Conservation (phyloP, 2,888 invertebrate genomes). For the Cinara cedri region DNA sequence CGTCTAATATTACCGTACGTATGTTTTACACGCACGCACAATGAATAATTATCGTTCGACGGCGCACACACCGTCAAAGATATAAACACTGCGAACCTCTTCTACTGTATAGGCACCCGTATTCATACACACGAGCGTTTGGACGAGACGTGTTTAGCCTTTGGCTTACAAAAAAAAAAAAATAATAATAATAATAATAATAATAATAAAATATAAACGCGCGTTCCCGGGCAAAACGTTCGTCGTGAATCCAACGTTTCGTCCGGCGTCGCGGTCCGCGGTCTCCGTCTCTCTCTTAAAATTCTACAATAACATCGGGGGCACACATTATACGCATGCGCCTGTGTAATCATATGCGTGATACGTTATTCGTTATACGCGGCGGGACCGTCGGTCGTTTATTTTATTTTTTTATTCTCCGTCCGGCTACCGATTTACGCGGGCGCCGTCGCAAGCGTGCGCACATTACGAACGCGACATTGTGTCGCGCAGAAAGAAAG, state of each 20-base stretch:
- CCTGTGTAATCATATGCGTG: background rate
- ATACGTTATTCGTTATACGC: background rate
- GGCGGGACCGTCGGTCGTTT: background rate
- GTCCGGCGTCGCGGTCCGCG: no score
- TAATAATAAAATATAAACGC: no score
- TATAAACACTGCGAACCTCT: background rate
- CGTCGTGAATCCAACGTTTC: conserved; percentile 40
- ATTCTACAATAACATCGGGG: no score
- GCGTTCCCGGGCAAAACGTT: no score
- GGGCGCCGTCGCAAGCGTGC: no score
- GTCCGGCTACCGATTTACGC: conserved; percentile 33
- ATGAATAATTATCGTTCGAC: conserved; percentile 46
- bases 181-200: no score
- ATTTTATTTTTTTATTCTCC: background rate
- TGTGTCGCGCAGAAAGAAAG: no score
- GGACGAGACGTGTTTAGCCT: conserved; percentile 41
- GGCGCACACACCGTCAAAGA: conserved; percentile 51
- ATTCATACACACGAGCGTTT: background rate
- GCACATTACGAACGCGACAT: no score
- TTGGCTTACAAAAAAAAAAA: conserved; percentile 43
- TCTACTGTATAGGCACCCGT: background rate
- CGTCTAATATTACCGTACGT: conserved; percentile 39
- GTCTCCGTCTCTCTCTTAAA: background rate
- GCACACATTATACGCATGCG: background rate
- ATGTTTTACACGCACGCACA: conserved; percentile 37